Conservation (phyloP, 2,888 invertebrate species). For the Chironomus riparius region DNA sequence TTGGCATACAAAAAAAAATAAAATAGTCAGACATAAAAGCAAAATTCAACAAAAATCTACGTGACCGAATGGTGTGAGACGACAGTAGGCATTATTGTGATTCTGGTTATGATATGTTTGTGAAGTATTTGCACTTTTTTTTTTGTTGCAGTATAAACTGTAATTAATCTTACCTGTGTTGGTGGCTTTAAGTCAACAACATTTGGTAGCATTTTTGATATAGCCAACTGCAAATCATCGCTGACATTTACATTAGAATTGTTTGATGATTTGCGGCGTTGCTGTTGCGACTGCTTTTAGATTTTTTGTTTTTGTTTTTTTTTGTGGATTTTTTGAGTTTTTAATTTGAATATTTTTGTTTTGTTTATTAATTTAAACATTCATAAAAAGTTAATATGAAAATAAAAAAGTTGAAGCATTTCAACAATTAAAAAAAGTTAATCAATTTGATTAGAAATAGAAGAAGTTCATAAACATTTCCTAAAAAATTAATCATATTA, state of each 20-base stretch:
- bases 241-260: constrained; percentile 15
- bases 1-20: too few relatives aligned
- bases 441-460: too few relatives aligned
- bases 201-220: constrained; percentile 24
- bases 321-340: not conserved
- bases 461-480: too few relatives aligned
- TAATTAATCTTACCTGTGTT: constrained; percentile 15
- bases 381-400: not conserved
- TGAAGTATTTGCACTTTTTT: not conserved
- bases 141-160: not conserved
- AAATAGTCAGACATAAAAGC: too few relatives aligned
- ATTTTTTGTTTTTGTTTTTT: not conserved
- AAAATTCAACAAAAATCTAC: too few relatives aligned
- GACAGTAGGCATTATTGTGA: too few relatives aligned
- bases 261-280: constrained; percentile 24
- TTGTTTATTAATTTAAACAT: not conserved
- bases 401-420: not conserved
- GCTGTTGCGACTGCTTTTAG: constrained; percentile 4
- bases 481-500: too few relatives aligned
- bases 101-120: not conserved
- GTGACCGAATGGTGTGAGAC: too few relatives aligned
- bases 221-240: constrained; percentile 26
- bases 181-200: constrained; percentile 14
- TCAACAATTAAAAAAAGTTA: not conserved
- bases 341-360: not conserved